These are phyloP conservation scores for Oegoconia quadripuncta DNA, from an alignment of 2,888 invertebrate species.

Conservation along the genomic window DNA sequence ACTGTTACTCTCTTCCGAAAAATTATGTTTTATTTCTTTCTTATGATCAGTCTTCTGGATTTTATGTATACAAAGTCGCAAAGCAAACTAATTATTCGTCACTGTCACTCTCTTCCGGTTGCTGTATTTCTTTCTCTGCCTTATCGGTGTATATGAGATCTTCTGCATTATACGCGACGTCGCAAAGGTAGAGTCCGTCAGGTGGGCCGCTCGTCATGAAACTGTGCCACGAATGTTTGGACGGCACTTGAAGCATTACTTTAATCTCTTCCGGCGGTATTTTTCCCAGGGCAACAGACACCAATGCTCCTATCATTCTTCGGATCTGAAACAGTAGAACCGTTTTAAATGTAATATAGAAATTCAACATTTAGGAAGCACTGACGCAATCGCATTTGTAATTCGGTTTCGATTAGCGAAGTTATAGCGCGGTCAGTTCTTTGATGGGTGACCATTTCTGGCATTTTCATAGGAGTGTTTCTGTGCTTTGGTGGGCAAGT, in stretches of 20 bases:
- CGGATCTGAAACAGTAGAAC: constrained; percentile 88
- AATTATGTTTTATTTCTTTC: neutral
- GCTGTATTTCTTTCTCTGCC: neutral
- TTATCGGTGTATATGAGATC: constrained; percentile 60
- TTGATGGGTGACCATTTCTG: too few species aligned
- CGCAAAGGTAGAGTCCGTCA: constrained; percentile 85
- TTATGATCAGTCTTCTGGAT: neutral
- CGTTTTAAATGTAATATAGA: too few species aligned
- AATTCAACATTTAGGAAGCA: too few species aligned
- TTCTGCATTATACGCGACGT: constrained; percentile 83
- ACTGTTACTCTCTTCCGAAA: neutral
- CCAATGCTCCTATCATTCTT: constrained; percentile 84
- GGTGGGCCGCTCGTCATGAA: constrained; percentile 77
- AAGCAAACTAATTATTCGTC: too few species aligned
- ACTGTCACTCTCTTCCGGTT: constrained; percentile 23
- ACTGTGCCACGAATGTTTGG: constrained; percentile 82
- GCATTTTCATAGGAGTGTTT: too few species aligned
- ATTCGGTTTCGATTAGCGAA: too few species aligned
- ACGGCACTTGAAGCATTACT: constrained; percentile 89
- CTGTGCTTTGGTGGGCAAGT: too few species aligned
- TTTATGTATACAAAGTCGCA: too few species aligned
- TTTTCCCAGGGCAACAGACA: constrained; percentile 80
- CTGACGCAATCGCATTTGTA: too few species aligned
- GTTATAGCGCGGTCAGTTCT: too few species aligned
- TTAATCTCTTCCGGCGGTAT: constrained; percentile 82